Conservation (phyloP, 2,113 vertebrate genomes). For the Piaya cayana region DNA sequence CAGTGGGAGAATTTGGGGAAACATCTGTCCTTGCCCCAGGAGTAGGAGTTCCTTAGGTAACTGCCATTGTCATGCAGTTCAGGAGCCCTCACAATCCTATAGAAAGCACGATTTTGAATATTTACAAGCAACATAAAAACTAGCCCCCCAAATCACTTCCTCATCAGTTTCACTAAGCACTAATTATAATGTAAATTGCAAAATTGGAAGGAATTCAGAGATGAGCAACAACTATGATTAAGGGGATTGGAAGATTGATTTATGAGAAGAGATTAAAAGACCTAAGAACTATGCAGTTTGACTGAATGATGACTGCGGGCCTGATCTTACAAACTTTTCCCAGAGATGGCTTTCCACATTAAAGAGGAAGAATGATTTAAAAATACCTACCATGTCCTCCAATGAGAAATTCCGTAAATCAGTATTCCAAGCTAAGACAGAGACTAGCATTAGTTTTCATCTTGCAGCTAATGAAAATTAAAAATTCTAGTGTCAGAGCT, state of each 20-base stretch:
- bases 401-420: constrained; percentile 19
- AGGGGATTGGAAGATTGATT: constrained; percentile 48
- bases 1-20: constrained; percentile 13
- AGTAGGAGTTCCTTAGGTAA: not conserved
- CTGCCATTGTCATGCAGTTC: not conserved
- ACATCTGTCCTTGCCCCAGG: constrained; percentile 8
- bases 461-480: not conserved
- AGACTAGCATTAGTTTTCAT: not conserved
- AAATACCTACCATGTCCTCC: not conserved
- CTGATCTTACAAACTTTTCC: constrained; percentile 36
- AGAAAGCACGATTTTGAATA: constrained; percentile 27
- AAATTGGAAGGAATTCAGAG: constrained; percentile 66
- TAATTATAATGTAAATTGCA: constrained; percentile 66
- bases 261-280: constrained; percentile 51
- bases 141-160: constrained; percentile 50
- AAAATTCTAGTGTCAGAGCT: not conserved
- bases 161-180: constrained; percentile 57
- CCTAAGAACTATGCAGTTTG: constrained; percentile 36
- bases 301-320: constrained; percentile 17
- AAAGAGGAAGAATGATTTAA: not conserved
- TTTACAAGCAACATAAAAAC: constrained; percentile 41
- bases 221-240: constrained; percentile 32
- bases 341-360: constrained; percentile 12
- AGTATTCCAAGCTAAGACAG: not conserved
- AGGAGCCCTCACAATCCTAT: not conserved